phyloP scores from a whole-genome alignment of 2,888 invertebrate genomes.

The Diarsia brunnea region DNA sequence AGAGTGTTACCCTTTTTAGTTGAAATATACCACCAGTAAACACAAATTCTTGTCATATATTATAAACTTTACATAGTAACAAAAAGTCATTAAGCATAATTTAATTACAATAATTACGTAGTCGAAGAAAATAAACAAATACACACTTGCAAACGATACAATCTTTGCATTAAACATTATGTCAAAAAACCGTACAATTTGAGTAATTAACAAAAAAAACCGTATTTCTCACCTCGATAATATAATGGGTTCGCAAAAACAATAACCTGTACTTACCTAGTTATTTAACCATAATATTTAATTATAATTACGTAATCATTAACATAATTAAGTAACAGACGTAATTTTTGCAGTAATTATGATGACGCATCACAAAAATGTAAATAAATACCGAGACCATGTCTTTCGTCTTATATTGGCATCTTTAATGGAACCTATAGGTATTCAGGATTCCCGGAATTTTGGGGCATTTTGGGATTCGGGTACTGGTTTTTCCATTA shows the following conservation, averaged over 20 bases:
- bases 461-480: too few species aligned
- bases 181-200: not conserved
- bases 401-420: not conserved
- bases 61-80: too few species aligned
- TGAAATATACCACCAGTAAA: too few species aligned
- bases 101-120: not conserved
- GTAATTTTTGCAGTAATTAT: not conserved
- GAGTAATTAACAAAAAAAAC: conserved; percentile 5
- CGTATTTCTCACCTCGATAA: conserved; percentile 1
- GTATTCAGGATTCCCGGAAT: not conserved
- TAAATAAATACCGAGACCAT: not conserved
- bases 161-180: not conserved
- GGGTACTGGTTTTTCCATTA: too few species aligned
- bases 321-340: not conserved
- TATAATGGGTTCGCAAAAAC: not conserved
- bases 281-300: not conserved
- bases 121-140: not conserved
- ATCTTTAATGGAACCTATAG: not conserved
- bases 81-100: too few species aligned
- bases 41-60: too few species aligned
- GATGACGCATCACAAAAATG: not conserved
- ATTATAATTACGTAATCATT: not conserved
- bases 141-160: not conserved
- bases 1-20: too few species aligned
- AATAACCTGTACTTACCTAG: not conserved